These are phyloP conservation scores for Caenorhabditis panamensis DNA, from an alignment of 2,888 invertebrate genomes.

Conservation along the genomic window DNA sequence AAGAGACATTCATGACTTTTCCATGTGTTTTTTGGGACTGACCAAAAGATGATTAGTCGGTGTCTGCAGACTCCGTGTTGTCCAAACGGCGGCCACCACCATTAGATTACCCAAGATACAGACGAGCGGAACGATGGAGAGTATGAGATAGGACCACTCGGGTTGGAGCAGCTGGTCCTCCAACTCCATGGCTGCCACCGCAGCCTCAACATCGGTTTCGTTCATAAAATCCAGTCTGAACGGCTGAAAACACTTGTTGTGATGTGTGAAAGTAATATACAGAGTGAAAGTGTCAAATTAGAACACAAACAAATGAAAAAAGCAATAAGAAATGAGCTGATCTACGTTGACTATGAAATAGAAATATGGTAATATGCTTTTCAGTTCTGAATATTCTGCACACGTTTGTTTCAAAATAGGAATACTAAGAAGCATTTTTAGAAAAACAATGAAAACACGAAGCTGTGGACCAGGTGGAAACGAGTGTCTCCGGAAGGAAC, in stretches of 20 bases:
- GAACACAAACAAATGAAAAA: neutral
- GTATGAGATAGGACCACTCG: constrained; percentile 66
- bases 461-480: neutral
- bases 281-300: neutral
- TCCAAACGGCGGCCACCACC: constrained; percentile 79
- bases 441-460: neutral
- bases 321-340: too few relatives aligned
- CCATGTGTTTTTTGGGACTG: too few relatives aligned
- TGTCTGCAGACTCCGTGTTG: constrained; percentile 78
- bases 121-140: constrained; percentile 68
- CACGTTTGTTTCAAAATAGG: too few relatives aligned
- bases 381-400: too few relatives aligned
- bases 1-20: constrained; percentile 52
- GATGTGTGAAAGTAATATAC: neutral
- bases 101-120: constrained; percentile 75
- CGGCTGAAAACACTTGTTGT: neutral
- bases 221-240: constrained; percentile 49
- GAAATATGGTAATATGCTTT: too few relatives aligned
- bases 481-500: neutral
- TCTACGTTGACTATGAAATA: too few relatives aligned
- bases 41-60: constrained; percentile 78
- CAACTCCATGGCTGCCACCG: constrained; percentile 52
- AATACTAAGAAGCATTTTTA: too few relatives aligned
- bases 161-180: constrained; percentile 61
- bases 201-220: constrained; percentile 55